Evolutionary conservation across 2,797 vertebrate species (phyloP).

Genomic region (Triplophysa bombifrons): DNA sequence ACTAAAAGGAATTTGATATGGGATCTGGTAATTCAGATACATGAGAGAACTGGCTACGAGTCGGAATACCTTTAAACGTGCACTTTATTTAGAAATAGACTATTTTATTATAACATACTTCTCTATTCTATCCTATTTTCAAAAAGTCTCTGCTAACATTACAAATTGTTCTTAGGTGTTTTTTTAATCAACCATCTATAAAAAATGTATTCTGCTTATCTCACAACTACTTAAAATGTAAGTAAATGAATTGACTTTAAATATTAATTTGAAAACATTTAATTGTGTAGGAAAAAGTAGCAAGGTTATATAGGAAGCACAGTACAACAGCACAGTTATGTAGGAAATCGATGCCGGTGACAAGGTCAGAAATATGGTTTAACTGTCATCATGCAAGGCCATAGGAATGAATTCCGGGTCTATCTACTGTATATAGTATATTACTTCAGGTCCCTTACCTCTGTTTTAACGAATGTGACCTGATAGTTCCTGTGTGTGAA

Average conservation of each 20-base stretch:
- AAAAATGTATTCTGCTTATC: too few relatives aligned
- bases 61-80: background rate
- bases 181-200: too few relatives aligned
- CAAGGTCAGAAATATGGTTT: background rate
- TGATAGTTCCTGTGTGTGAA: background rate
- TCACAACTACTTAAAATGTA: too few relatives aligned
- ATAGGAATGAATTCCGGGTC: background rate
- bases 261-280: background rate
- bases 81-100: background rate
- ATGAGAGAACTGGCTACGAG: background rate
- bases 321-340: too few relatives aligned
- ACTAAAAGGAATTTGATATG: constrained; percentile 6
- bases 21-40: background rate
- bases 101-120: background rate
- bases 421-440: background rate
- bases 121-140: background rate
- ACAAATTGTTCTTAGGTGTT: background rate
- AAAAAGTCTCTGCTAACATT: background rate
- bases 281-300: too few relatives aligned
- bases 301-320: too few relatives aligned
- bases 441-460: background rate
- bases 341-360: too few relatives aligned
- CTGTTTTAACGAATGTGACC: background rate
- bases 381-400: background rate
- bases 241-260: background rate